Conservation (phyloP, 2,797 vertebrate genomes). For the Eidolon dupreanum region DNA sequence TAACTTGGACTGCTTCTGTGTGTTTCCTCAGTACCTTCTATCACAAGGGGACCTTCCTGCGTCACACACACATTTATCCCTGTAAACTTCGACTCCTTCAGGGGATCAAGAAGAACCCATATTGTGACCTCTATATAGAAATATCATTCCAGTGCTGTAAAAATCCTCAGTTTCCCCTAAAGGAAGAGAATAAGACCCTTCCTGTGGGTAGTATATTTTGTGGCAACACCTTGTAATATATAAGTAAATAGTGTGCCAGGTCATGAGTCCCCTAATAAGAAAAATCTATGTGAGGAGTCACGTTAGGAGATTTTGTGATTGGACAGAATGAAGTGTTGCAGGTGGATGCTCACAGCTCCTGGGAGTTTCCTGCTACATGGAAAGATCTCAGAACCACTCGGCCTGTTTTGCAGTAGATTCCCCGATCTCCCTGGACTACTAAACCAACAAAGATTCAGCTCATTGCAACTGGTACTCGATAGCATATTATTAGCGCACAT, state of each 20-base stretch:
- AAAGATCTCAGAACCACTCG: not conserved
- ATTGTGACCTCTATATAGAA: not conserved
- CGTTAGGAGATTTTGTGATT: not conserved
- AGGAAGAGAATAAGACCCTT: not conserved
- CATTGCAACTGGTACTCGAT: too few species aligned
- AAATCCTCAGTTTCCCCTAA: not conserved
- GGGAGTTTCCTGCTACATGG: not conserved
- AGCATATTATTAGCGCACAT: not conserved
- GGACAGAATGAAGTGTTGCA: not conserved
- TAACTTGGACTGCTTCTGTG: not conserved
- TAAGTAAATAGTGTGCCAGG: not conserved
- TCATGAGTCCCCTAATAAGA: constrained; percentile 12
- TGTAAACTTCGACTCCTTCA: not conserved
- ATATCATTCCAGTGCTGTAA: not conserved
- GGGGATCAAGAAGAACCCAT: not conserved
- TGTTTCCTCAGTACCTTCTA: not conserved
- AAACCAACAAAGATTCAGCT: not conserved
- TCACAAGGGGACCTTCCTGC: not conserved
- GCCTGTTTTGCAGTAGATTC: not conserved
- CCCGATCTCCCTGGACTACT: rapidly evolving
- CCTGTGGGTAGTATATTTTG: not conserved
- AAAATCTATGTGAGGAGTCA: constrained; percentile 11
- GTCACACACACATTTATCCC: not conserved
- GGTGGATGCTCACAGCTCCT: rapidly evolving
- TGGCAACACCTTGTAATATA: not conserved